These are phyloP conservation scores for Caenorhabditis inopinata DNA, from an alignment of 1,140 invertebrate genomes.

Conservation along the genomic window DNA sequence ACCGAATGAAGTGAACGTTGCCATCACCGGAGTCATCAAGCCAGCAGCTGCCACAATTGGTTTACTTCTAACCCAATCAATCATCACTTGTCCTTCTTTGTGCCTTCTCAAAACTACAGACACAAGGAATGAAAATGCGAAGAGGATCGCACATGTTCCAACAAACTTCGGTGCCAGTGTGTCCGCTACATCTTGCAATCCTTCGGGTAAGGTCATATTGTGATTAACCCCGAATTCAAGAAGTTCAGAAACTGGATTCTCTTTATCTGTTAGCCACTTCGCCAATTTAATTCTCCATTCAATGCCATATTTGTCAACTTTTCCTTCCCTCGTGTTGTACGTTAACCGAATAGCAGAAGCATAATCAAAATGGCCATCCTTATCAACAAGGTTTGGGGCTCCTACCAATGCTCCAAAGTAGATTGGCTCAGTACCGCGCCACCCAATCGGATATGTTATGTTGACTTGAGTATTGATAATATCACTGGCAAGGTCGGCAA, in stretches of 20 bases:
- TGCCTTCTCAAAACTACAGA: conserved; percentile 67
- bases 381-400: conserved; percentile 60
- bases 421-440: conserved; percentile 66
- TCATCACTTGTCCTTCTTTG: conserved; percentile 63
- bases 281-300: conserved; percentile 59
- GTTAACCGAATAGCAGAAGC: conserved; percentile 60
- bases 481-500: conserved; percentile 61
- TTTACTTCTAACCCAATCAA: conserved; percentile 83
- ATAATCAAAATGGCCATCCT: conserved; percentile 64
- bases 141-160: conserved; percentile 50
- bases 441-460: conserved; percentile 65
- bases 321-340: conserved; percentile 62
- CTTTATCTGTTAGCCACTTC: conserved; percentile 55
- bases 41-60: conserved; percentile 83
- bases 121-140: conserved; percentile 61
- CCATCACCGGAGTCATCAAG: conserved; percentile 84
- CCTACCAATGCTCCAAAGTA: conserved; percentile 65
- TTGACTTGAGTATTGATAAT: conserved; percentile 65
- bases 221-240: conserved; percentile 65
- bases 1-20: conserved; percentile 84
- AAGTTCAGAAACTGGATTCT: conserved; percentile 60
- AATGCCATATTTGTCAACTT: conserved; percentile 54
- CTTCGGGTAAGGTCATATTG: conserved; percentile 65
- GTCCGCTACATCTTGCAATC: conserved; percentile 64
- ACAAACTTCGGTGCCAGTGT: conserved; percentile 63